phyloP scores from a whole-genome alignment of 1,140 invertebrate species.

The Bradynema listronoti region DNA sequence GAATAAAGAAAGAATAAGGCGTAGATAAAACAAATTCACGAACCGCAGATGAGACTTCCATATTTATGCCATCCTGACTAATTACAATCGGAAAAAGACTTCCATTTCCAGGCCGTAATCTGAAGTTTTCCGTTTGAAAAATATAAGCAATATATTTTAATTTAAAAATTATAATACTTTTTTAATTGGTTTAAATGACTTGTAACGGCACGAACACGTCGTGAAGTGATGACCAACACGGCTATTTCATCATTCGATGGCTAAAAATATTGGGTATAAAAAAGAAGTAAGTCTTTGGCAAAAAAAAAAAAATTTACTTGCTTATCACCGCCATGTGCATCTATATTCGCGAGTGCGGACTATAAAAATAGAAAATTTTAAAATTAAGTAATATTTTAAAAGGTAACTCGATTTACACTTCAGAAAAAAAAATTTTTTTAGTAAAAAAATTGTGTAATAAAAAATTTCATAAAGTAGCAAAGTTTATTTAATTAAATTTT shows the following conservation, averaged over 20 bases:
- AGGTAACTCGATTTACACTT: no score
- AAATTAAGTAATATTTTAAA: no score
- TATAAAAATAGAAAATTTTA: not conserved
- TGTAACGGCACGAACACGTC: constrained; percentile 57
- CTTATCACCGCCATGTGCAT: no score
- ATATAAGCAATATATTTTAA: constrained; percentile 16
- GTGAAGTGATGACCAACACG: constrained; percentile 60
- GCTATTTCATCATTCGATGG: constrained; percentile 32
- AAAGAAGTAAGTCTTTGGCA: no score
- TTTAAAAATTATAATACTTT: constrained; percentile 35
- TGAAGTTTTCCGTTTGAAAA: constrained; percentile 49
- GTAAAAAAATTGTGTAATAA: no score
- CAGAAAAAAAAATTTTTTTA: no score
- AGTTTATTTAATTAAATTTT: no score
- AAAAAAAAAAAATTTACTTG: no score
- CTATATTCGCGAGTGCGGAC: not conserved
- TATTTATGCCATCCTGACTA: constrained; percentile 61
- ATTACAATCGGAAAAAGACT: constrained; percentile 62
- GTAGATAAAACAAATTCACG: constrained; percentile 50
- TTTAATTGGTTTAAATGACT: constrained; percentile 59
- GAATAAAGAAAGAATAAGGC: constrained; percentile 49
- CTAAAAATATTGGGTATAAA: no score
- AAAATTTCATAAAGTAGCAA: no score
- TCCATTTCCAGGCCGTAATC: no score
- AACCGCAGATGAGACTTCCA: constrained; percentile 58